Evolutionary conservation across 2,888 invertebrate genomes (phyloP).

Genomic region (Holacanthella duospinosa): DNA sequence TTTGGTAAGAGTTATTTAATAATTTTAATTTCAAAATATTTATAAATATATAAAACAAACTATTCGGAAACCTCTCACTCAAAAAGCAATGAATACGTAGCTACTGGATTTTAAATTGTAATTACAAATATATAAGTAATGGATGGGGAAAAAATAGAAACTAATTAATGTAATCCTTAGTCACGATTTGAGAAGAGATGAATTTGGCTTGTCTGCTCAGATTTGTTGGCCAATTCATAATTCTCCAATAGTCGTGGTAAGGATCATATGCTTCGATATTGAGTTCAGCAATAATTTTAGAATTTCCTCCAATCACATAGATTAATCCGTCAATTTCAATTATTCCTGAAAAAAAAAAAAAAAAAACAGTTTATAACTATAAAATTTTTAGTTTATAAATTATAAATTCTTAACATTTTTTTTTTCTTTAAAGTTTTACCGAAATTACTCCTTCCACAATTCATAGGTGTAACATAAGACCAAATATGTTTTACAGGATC

Average conservation of each 20-base stretch:
- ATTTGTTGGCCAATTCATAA: background rate
- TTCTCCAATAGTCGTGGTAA: background rate
- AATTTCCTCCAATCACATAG: slow-evolving; percentile 1
- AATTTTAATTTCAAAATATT: too few relatives aligned
- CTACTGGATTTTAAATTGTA: too few relatives aligned
- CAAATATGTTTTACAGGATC: background rate
- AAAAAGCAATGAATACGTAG: too few relatives aligned
- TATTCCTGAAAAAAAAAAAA: background rate
- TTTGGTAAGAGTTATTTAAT: too few relatives aligned
- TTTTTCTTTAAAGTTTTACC: too few relatives aligned
- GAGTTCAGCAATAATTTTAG: background rate
- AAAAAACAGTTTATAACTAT: background rate
- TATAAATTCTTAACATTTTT: too few relatives aligned
- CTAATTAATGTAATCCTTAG: background rate
- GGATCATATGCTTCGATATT: background rate
- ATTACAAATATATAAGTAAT: too few relatives aligned
- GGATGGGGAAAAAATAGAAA: too few relatives aligned
- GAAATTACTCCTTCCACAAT: background rate
- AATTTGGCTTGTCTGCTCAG: background rate
- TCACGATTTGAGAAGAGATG: background rate
- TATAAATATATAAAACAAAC: too few relatives aligned
- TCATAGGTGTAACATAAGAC: background rate
- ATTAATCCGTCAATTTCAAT: background rate
- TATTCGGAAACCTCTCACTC: too few relatives aligned
- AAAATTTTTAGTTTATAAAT: too few relatives aligned